phyloP scores from a whole-genome alignment of 92 coral and sea anemone genomes.

The Epizoanthus illoricatus region DNA sequence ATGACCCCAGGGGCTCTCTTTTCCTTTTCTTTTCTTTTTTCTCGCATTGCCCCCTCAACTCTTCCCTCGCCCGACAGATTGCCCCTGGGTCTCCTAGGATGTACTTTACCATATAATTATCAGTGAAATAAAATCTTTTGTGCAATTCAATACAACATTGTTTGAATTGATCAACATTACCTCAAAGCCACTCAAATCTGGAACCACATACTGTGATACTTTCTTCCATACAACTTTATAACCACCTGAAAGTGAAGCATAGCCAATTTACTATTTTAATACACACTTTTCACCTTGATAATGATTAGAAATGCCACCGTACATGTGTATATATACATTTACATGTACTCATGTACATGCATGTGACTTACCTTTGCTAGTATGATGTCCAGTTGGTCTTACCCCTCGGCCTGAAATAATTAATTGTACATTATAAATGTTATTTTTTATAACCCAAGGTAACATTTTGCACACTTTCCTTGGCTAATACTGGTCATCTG shows the following conservation, averaged over 20 bases:
- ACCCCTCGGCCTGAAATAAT: conserved; percentile 81
- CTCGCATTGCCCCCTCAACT: too few relatives aligned
- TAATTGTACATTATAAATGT: not conserved
- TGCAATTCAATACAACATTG: not conserved
- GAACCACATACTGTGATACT: conserved; percentile 91
- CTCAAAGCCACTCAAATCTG: conserved; percentile 93
- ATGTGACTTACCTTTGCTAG: conserved; percentile 70
- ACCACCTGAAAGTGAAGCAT: conserved; percentile 60
- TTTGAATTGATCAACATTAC: conserved; percentile 36
- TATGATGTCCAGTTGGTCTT: conserved; percentile 91
- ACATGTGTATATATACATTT: not conserved
- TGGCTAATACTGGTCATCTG: not conserved
- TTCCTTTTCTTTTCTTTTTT: too few relatives aligned
- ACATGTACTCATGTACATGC: not conserved
- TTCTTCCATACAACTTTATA: conserved; percentile 87
- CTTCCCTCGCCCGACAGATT: too few relatives aligned
- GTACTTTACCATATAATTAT: too few relatives aligned
- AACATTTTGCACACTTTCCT: not conserved
- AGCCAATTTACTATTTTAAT: not conserved
- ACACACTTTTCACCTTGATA: not conserved
- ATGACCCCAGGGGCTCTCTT: too few relatives aligned
- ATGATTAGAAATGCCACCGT: not conserved
- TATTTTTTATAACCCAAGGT: not conserved
- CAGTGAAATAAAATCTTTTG: not conserved
- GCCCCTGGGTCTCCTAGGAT: too few relatives aligned